Conservation (phyloP, 2,797 vertebrate species). For the Sebastes iracundus region DNA sequence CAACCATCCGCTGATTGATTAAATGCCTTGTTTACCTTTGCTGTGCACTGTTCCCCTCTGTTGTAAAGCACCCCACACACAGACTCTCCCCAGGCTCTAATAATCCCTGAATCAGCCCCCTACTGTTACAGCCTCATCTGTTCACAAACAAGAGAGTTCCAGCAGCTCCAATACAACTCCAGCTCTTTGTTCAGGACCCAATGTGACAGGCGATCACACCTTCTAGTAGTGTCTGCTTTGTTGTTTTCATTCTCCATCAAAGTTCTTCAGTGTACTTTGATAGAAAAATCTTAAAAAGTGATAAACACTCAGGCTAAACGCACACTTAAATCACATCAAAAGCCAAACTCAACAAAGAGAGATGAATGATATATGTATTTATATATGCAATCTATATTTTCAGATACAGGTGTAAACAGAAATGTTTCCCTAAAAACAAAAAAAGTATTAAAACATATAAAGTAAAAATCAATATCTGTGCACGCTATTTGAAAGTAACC, state of each 20-base stretch:
- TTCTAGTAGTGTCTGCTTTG: slow-evolving; percentile 48
- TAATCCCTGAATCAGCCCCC: slow-evolving; percentile 65
- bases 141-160: slow-evolving; percentile 71
- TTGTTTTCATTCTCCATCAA: slow-evolving; percentile 1
- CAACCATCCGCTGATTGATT: slow-evolving; percentile 58
- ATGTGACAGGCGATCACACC: slow-evolving; percentile 6
- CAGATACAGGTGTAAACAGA: slow-evolving; percentile 86
- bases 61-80: slow-evolving; percentile 27
- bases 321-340: slow-evolving; percentile 36
- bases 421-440: slow-evolving; percentile 74
- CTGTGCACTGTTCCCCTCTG: slow-evolving; percentile 13
- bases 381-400: slow-evolving; percentile 85
- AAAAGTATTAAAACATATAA: slow-evolving; percentile 69
- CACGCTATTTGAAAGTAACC: slow-evolving; percentile 76
- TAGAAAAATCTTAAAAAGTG: neutral
- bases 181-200: slow-evolving; percentile 54
- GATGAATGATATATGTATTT: slow-evolving; percentile 82
- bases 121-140: slow-evolving; percentile 35
- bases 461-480: slow-evolving; percentile 75
- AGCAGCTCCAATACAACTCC: slow-evolving; percentile 35
- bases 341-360: slow-evolving; percentile 56
- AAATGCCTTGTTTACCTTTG: slow-evolving; percentile 56
- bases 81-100: slow-evolving; percentile 41
- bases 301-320: neutral
- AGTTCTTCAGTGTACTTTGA: neutral